Evolutionary conservation across 35 echinoderm and acorn worm species (phyloP).

Genomic region (Hemicentrotus pulcherrimus): DNA sequence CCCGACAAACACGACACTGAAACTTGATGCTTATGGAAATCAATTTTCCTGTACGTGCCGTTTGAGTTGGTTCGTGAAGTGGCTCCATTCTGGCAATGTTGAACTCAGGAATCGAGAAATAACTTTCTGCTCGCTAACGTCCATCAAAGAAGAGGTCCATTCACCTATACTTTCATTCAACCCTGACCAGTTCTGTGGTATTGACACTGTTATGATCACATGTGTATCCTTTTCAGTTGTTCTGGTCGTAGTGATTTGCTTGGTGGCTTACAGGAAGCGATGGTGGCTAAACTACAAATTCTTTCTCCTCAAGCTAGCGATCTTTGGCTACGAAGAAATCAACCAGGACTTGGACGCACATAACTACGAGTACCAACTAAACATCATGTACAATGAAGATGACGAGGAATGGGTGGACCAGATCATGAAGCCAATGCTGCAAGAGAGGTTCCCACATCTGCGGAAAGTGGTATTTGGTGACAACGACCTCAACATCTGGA

Average conservation of each 20-base stretch:
- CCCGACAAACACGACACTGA: background rate
- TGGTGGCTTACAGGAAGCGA: background rate
- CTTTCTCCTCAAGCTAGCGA: background rate
- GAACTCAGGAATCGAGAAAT: background rate
- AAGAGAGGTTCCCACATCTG: constrained; percentile 1
- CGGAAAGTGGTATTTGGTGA: background rate
- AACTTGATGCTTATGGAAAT: background rate
- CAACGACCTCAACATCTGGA: background rate
- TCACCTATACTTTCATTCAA: background rate
- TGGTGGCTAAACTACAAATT: constrained; percentile 34
- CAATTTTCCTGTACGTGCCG: constrained; percentile 4
- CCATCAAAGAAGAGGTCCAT: background rate
- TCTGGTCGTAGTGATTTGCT: background rate
- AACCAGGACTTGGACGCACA: background rate
- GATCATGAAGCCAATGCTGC: background rate
- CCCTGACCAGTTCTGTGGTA: background rate
- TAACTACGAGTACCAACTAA: background rate
- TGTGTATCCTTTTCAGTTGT: background rate
- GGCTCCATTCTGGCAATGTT: background rate
- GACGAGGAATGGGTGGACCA: background rate
- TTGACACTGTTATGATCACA: background rate
- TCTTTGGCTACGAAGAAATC: background rate
- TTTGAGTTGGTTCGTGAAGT: background rate
- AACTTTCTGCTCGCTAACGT: background rate
- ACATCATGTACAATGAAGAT: constrained; percentile 1